Base-by-base conservation (phyloP, 1,140 invertebrate genomes). In the Aphelinus atriplicis region DNA sequence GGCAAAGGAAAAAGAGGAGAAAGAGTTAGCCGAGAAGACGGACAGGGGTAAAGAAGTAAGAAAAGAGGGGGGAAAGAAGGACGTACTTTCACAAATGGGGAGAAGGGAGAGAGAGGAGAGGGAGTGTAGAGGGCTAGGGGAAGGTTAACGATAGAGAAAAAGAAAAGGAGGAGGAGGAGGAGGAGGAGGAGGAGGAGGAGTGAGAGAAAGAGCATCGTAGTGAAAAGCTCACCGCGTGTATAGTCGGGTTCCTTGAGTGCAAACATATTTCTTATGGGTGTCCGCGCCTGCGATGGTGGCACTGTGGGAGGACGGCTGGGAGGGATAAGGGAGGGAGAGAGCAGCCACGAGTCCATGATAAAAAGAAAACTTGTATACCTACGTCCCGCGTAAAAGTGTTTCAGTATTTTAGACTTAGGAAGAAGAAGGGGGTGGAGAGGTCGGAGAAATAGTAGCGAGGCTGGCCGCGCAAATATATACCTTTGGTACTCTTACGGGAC, bases 401-500 rank as follows among this genome's bases (percentile, higher is more conserved):
- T 64, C 73, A 70, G 67, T 75, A 75, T 75, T 70, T 75, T 75
- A 75, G 73, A 75, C 58, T 75, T 75, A 75, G 66, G 60, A 66
- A 42, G 9, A 2, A 26, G 57, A 45, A 43, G n/a, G 60, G n/a
- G 60, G n/a, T 26, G 45, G 60, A 42, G 60, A 61, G 60, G 42
- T 10, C 3, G 60, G 26, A 26, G 26, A 26, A 26, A 26, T 26
- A 26, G 26, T 26, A 26, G 26, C 26, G 26, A 26, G 26, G 26
- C 26, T 26, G 26, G 26, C 26, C 26, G 26, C 26, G 26, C 26
- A 26, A 1, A 46, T 65, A 42, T 51, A 51, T 65, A 64, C 62
- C 62, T 50, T 64, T 51, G 10, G 48, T 26, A 42, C 62, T 65
- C 45, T 48, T 51, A 51, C 3, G 46, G 63, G 63, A 65, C 42